Percentiles rank a stretch among this genome's conserved stretches.
These are phyloP conservation scores for Corvus cornix DNA, from an alignment of 2,113 vertebrate species.

Conservation along the genomic window DNA sequence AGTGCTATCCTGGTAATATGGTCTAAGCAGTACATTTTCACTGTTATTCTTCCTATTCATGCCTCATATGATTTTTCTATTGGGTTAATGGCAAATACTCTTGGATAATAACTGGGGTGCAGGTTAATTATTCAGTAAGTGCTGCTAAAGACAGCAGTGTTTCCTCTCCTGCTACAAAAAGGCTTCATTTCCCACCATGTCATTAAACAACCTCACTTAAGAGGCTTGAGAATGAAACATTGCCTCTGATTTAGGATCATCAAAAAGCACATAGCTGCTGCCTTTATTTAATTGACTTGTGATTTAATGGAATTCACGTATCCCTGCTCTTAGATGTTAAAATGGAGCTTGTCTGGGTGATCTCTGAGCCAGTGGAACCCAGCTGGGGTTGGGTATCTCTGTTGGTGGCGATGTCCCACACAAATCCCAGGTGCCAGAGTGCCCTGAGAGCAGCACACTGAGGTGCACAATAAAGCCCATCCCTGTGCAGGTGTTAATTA, in stretches of 20 bases:
- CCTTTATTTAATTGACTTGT: background rate
- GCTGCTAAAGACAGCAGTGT: background rate
- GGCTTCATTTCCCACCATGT: background rate
- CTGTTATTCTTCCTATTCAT: background rate
- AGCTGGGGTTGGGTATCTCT: rapidly evolving
- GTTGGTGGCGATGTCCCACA: rapidly evolving
- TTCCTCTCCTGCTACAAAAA: background rate
- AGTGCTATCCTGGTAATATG: background rate
- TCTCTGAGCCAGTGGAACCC: background rate
- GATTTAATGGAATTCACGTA: background rate
- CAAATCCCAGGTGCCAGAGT: background rate
- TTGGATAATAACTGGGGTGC: background rate
- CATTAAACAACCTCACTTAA: background rate
- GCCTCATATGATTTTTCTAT: background rate
- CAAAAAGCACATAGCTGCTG: background rate
- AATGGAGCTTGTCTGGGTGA: background rate
- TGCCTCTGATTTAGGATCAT: background rate
- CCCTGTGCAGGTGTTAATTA: rapidly evolving
- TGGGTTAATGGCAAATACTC: conserved; percentile 1
- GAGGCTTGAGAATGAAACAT: background rate
- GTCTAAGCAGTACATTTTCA: background rate
- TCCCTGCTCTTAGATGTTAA: background rate
- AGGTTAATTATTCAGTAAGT: conserved; percentile 27
- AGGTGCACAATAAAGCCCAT: rapidly evolving
- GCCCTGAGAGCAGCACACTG: rapidly evolving